Evolutionary conservation across 1,140 invertebrate genomes (phyloP), one percentile per base, ranked within the genome.

Genomic region (Hylaeus volcanicus): DNA sequence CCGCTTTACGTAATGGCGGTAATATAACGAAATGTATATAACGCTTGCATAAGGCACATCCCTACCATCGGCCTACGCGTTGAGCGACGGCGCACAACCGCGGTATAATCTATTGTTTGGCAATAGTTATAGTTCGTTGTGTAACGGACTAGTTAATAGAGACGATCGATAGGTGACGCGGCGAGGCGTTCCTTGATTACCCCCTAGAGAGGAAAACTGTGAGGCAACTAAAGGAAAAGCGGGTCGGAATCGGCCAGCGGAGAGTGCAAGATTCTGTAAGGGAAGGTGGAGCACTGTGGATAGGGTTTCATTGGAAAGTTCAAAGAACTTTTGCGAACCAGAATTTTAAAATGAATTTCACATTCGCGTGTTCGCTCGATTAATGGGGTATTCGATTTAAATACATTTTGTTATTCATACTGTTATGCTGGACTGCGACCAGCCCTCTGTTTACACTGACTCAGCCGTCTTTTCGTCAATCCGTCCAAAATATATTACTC

Each of bases 21-120:
- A 92, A 92, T 92, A 89, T 92, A 92, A 92, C 90, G 90, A 92
- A 92, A 92, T 92, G 91, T 91, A 92, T 92, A 91, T 92, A 92
- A 92, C 87, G 89, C 91, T 92, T 92, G 91, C 91, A 90, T 92
- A 92, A 92, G 90, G 82, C 78, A 87, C 63, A 79, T 80, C 86
- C 82, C 85, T 84, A 86, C 84, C 77, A 26, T 51, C 82, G 80
- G 81, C 81, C 86, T 84, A 84, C 83, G 74, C 82, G 79, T 45
- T 72, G 14, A 70, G 68, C 74, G 63, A 66, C 86, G 74, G 73
- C 81, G 81, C 81, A 81, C 78, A 82, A 70, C 74, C 85, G 79
- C 85, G 86, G 80, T 81, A 88, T 91, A 90, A 88, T 91, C 91
- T 89, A 92, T 92, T 91, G 91, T 91, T 92, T 90, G 87, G 88